A percentile compares a stretch with the other conserved stretches of the same genome.
phyloP scores from a whole-genome alignment of 2,888 invertebrate genomes.

The Drosophila kanekoi region DNA sequence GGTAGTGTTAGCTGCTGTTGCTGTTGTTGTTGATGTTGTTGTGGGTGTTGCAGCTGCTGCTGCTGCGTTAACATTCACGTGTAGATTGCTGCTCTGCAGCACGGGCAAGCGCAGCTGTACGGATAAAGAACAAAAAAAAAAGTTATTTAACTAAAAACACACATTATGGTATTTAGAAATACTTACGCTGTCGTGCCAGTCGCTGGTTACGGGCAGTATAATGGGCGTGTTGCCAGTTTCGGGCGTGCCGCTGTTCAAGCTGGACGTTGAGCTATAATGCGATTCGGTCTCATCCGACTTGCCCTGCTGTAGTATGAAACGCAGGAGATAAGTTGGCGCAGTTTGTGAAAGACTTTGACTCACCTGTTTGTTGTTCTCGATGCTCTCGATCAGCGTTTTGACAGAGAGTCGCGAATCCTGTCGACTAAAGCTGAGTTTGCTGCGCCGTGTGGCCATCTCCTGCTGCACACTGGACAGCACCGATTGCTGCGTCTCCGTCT shows the following conservation, averaged over 20 bases:
- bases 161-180: background rate
- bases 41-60: constrained; percentile 47
- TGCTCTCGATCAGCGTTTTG: constrained; percentile 95
- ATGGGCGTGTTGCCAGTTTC: constrained; percentile 82
- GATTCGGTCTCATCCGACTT: constrained; percentile 86
- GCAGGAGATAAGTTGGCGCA: background rate
- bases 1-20: constrained; percentile 63
- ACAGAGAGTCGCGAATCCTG: constrained; percentile 93
- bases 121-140: background rate
- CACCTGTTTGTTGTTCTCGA: constrained; percentile 93
- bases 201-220: constrained; percentile 70
- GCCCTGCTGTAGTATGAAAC: constrained; percentile 54
- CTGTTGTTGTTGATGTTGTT: constrained; percentile 41
- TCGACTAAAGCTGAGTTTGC: constrained; percentile 85
- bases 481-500: constrained; percentile 86
- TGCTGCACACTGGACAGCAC: constrained; percentile 86
- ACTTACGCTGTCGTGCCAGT: constrained; percentile 84
- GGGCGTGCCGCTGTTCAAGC: constrained; percentile 87
- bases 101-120: constrained; percentile 76
- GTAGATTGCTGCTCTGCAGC: constrained; percentile 76
- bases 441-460: constrained; percentile 87
- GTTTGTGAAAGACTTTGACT: constrained; percentile 1
- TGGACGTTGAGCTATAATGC: constrained; percentile 89
- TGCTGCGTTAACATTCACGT: constrained; percentile 55
- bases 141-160: no score